Percentiles rank a stretch among this genome's conserved stretches.
Evolutionary conservation across 2,797 vertebrate genomes (phyloP).

Genomic region (Neosilurus hyrtlii): DNA sequence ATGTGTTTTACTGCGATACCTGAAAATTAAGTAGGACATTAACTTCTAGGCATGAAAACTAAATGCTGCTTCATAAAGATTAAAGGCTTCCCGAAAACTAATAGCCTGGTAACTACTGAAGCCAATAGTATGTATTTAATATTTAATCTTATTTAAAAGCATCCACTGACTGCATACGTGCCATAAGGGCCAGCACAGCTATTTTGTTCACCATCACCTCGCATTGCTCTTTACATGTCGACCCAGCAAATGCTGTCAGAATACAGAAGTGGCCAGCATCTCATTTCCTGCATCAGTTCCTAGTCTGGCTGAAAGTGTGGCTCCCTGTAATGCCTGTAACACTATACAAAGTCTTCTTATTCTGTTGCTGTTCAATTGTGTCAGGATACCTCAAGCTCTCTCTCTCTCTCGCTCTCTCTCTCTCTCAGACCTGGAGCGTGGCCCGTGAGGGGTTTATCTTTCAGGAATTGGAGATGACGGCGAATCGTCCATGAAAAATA

Average conservation of each 20-base stretch:
- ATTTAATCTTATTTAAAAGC: conserved; percentile 17
- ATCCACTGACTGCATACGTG: not conserved
- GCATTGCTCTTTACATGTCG: conserved; percentile 19
- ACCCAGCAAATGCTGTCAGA: conserved; percentile 38
- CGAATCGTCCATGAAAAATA: conserved; percentile 52
- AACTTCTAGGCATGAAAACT: not conserved
- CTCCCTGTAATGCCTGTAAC: conserved; percentile 62
- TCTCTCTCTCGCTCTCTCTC: not conserved
- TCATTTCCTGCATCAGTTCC: conserved; percentile 48
- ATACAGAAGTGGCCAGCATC: conserved; percentile 43
- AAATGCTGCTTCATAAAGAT: not conserved
- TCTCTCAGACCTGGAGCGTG: conserved; percentile 32
- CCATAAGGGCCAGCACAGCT: conserved; percentile 12
- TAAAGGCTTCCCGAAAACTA: conserved; percentile 1
- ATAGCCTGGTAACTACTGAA: not conserved
- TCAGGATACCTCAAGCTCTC: conserved; percentile 50
- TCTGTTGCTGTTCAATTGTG: conserved; percentile 52
- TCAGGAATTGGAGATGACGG: conserved; percentile 53
- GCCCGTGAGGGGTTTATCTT: conserved; percentile 40
- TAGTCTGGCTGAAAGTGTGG: conserved; percentile 57
- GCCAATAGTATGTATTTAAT: not conserved
- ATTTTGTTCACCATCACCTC: conserved; percentile 18
- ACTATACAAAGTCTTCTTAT: conserved; percentile 62
- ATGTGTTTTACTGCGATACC: not conserved
- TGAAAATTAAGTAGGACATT: conserved; percentile 2